Evolutionary conservation across 2,888 invertebrate species (phyloP), one percentile per base, ranked within the genome.

Genomic region (Psylliodes chrysocephalus): DNA sequence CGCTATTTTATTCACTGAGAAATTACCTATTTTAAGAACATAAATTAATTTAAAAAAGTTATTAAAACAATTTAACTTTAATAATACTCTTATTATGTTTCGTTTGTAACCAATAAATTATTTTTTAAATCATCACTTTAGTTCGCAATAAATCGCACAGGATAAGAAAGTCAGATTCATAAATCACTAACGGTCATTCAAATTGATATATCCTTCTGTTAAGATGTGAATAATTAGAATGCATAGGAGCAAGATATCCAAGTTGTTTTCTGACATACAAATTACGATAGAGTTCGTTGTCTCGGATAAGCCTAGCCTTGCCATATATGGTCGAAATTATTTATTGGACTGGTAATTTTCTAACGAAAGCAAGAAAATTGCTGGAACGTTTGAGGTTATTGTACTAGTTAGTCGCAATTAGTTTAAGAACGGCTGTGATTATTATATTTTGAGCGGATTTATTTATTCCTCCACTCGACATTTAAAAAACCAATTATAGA

Each of bases 251-350:
- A 17, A 40, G n/a, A 6, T 44, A 19, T 19, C 10, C 17, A 44
- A 19, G 44, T 44, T 44, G 44, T 44, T 44, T 15, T 15, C 44
- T 44, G 4, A 44, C 44, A 44, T 44, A 44, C 44, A 44, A 44
- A 44, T 44, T 15, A 19, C 18, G 44, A 12, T 44, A 44, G 40
- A 44, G 44, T 44, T 44, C 18, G 44, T 44, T 44, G 44, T 44
- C 1, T 18, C 17, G 44, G n/a, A n/a, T n/a, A n/a, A n/a, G n/a
- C n/a, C n/a, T 14, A 44, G 19, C 3, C 5, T 19, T 1, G 1
- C 40, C 40, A 5, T 40, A 40, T 40, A 15, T 3, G 40, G 40
- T 10, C 1, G 7, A 12, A 40, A 40, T n/a, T 40, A 40, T 44
- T 44, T 19, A 44, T 44, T 44, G 18, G 7, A 19, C 6, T 18